These are phyloP conservation scores for Thera britannica DNA, from an alignment of 2,888 invertebrate species.

Conservation along the genomic window DNA sequence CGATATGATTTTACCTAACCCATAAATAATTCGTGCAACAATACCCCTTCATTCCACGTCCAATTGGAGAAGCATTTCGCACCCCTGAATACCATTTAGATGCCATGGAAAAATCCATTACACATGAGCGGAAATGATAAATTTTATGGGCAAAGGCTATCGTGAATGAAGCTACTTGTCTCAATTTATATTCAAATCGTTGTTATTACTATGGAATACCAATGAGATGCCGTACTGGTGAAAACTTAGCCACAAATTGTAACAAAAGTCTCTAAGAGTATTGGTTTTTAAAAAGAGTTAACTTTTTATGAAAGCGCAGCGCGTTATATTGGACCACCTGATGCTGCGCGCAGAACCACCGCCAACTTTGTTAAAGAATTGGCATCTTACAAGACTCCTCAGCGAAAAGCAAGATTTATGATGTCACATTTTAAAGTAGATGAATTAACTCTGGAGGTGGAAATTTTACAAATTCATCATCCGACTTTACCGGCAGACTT, in stretches of 20 bases:
- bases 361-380: constrained; percentile 39
- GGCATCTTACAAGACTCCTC: constrained; percentile 34
- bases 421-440: constrained; percentile 34
- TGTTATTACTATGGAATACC: constrained; percentile 60
- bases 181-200: constrained; percentile 65
- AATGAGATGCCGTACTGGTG: constrained; percentile 50
- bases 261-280: constrained; percentile 30
- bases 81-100: constrained; percentile 41
- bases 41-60: constrained; percentile 34
- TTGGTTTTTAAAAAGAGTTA: constrained; percentile 40
- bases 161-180: constrained; percentile 57
- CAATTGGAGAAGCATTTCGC: constrained; percentile 43
- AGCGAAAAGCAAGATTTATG: constrained; percentile 36
- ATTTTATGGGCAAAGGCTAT: constrained; percentile 56
- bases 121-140: constrained; percentile 57
- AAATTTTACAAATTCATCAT: constrained; percentile 37
- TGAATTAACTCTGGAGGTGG: constrained; percentile 28
- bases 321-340: constrained; percentile 31
- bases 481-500: constrained; percentile 24
- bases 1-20: constrained; percentile 35
- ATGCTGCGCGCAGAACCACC: constrained; percentile 24
- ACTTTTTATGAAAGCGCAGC: constrained; percentile 37
- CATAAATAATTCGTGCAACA: constrained; percentile 38
- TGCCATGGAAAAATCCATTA: constrained; percentile 52
- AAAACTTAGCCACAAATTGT: constrained; percentile 22